These are phyloP conservation scores for Ia io DNA, from an alignment of 2,113 vertebrate genomes.

Conservation along the genomic window DNA sequence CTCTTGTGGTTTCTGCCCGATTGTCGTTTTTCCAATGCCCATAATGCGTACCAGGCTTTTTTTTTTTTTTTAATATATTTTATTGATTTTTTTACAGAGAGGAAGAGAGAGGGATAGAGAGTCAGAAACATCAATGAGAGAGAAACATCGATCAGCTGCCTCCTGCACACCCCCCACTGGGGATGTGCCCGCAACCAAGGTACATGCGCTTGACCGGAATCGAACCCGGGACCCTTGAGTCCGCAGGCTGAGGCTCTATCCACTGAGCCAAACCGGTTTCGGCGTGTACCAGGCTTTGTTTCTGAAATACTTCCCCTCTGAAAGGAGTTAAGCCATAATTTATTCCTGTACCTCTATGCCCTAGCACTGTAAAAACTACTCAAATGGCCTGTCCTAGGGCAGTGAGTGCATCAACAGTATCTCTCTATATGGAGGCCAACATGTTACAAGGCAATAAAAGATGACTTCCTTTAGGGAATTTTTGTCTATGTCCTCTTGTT, in stretches of 20 bases:
- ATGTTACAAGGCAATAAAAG: slow-evolving; percentile 14
- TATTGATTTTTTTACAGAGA: too few relatives aligned
- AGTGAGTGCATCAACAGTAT: not conserved
- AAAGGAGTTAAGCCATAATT: slow-evolving; percentile 17
- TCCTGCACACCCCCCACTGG: too few relatives aligned
- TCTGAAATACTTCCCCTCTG: not conserved
- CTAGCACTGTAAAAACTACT: not conserved
- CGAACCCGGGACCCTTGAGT: too few relatives aligned
- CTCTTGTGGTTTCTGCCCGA: not conserved
- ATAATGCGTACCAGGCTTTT: not conserved
- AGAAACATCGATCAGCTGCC: too few relatives aligned
- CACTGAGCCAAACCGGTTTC: too few relatives aligned
- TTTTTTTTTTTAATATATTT: too few relatives aligned
- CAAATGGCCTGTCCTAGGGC: not conserved
- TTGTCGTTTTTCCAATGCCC: not conserved
- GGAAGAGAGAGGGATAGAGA: too few relatives aligned
- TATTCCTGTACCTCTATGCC: not conserved
- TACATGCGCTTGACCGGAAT: too few relatives aligned
- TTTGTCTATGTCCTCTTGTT: not conserved
- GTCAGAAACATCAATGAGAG: too few relatives aligned
- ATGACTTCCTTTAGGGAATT: not conserved
- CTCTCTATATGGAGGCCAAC: not conserved
- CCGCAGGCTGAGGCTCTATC: too few relatives aligned
- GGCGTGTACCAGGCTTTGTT: not conserved
- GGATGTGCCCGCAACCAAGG: too few relatives aligned